phyloP scores from a whole-genome alignment of 37 sponge, comb jelly and placozoan genomes.

The Theonella swinhoei region DNA sequence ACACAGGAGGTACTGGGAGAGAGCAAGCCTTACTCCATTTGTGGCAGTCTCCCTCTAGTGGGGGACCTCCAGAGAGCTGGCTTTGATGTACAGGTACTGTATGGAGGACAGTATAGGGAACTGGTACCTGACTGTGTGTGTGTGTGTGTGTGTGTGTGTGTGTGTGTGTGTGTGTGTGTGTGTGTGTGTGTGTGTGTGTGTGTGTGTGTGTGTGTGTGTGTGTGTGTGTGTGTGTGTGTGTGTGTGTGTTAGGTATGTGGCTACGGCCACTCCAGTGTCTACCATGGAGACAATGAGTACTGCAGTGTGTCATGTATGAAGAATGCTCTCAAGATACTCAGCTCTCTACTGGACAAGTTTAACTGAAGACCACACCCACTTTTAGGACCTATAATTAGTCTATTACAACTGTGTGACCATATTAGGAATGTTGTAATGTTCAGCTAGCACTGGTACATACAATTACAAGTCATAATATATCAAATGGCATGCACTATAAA shows the following conservation, averaged over 20 bases:
- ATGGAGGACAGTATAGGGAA: too few species aligned
- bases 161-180: constrained; percentile 36
- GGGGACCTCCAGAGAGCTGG: constrained; percentile 74
- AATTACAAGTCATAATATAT: too few species aligned
- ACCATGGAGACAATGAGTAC: constrained; percentile 56
- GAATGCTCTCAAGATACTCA: constrained; percentile 21
- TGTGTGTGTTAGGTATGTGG: constrained; percentile 54
- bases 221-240: constrained; percentile 45
- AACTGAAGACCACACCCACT: too few species aligned
- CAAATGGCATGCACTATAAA: too few species aligned
- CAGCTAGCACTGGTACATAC: too few species aligned
- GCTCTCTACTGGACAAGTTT: not conserved
- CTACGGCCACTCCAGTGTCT: constrained; percentile 38
- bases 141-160: constrained; percentile 36
- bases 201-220: constrained; percentile 49
- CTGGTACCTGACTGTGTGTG: too few species aligned
- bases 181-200: constrained; percentile 55
- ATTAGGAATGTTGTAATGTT: too few species aligned
- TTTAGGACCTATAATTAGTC: too few species aligned
- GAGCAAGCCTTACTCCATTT: constrained; percentile 69
- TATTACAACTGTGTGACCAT: too few species aligned
- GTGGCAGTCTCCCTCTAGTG: constrained; percentile 78
- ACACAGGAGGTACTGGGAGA: constrained; percentile 64
- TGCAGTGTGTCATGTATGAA: constrained; percentile 39
- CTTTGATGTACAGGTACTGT: constrained; percentile 66